Conservation (phyloP, 2,797 vertebrate species). For the Rhynchotus rufescens region DNA sequence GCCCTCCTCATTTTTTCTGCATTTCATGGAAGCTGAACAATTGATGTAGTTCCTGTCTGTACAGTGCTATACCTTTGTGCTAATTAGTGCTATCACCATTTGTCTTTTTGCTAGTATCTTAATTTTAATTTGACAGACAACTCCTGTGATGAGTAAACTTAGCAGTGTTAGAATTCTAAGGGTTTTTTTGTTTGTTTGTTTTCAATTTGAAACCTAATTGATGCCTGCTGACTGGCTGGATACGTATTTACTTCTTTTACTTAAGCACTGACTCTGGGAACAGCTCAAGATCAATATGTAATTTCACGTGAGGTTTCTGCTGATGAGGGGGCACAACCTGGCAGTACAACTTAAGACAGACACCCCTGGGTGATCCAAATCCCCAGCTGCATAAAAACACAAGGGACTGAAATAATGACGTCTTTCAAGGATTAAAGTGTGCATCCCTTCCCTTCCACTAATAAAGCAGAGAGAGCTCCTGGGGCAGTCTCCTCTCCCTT, state of each 20-base stretch:
- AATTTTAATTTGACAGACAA: background rate
- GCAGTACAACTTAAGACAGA: background rate
- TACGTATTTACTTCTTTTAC: background rate
- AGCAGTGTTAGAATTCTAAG: background rate
- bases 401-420: background rate
- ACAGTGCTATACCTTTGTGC: background rate
- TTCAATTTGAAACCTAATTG: background rate
- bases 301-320: background rate
- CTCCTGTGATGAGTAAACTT: background rate
- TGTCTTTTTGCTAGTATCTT: background rate
- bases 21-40: background rate
- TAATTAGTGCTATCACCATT: background rate
- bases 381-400: background rate
- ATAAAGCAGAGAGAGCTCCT: background rate
- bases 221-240: background rate
- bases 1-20: background rate
- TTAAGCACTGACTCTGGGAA: background rate
- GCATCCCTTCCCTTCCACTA: background rate
- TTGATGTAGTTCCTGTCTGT: background rate
- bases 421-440: constrained; percentile 12
- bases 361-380: background rate
- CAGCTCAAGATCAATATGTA: background rate
- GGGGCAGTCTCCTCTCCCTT: background rate
- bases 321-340: background rate
- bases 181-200: too few species aligned